These are phyloP conservation scores for Potamilus streckersoni DNA, from an alignment of 1,140 invertebrate genomes.

Conservation along the genomic window DNA sequence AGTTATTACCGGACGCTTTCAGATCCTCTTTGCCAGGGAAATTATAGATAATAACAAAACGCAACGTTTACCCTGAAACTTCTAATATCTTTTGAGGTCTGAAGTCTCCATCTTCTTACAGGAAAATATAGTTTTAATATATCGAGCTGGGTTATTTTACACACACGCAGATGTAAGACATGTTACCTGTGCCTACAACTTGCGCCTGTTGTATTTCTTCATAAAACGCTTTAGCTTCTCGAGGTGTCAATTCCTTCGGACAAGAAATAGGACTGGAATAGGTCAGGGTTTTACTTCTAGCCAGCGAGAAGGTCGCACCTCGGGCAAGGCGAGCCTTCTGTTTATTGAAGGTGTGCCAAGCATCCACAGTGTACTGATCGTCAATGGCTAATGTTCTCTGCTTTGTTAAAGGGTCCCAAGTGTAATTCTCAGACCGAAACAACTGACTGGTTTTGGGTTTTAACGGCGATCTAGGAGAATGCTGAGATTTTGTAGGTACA, in stretches of 20 bases:
- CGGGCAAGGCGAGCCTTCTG: slow-evolving; percentile 30
- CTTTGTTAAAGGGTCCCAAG: no score
- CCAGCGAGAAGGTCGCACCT: slow-evolving; percentile 19
- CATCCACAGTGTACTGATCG: slow-evolving; percentile 25
- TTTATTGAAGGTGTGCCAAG: slow-evolving; percentile 31
- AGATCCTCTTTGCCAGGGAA: background rate
- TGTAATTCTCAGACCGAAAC: background rate
- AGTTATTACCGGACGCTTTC: no score
- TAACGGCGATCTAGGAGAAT: slow-evolving; percentile 9
- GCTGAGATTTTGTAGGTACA: slow-evolving; percentile 8
- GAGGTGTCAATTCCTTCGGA: slow-evolving; percentile 36
- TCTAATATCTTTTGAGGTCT: background rate
- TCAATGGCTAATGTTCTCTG: background rate
- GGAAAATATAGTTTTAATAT: background rate
- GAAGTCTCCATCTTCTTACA: background rate
- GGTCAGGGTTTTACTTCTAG: slow-evolving; percentile 24
- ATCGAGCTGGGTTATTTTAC: no score
- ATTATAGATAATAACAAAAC: background rate
- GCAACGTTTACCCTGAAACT: background rate
- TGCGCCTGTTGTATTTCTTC: slow-evolving; percentile 34
- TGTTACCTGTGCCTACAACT: slow-evolving; percentile 40
- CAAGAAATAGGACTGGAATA: slow-evolving; percentile 34
- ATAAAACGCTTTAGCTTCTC: slow-evolving; percentile 27
- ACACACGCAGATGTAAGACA: background rate
- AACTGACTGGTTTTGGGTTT: background rate